Conservation (phyloP, 1,140 invertebrate species). For the Caenorhabditis latens region DNA sequence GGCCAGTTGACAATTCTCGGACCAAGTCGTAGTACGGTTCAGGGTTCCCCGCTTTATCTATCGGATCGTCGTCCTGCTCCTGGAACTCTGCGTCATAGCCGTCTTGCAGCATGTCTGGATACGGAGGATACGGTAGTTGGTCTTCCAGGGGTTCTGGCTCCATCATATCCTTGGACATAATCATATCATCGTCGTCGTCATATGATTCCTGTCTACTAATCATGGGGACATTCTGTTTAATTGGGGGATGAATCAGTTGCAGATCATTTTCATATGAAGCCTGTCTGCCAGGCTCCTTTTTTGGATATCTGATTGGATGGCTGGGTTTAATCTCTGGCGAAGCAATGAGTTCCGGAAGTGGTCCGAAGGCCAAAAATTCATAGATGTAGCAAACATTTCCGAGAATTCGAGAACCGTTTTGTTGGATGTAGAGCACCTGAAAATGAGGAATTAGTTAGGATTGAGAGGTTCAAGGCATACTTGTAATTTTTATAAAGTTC, state of each 20-base stretch:
- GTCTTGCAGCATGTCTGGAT: conserved; percentile 25
- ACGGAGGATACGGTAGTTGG: neutral
- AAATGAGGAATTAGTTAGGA: neutral
- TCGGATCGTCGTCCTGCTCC: conserved; percentile 41
- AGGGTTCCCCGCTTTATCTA: neutral
- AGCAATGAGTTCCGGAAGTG: neutral
- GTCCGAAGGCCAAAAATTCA: conserved; percentile 51
- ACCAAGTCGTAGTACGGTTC: conserved; percentile 13
- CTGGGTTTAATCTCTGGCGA: neutral
- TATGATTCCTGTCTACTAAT: neutral
- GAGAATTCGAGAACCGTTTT: neutral
- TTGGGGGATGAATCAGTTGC: too few relatives aligned
- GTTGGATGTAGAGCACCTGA: conserved; percentile 58
- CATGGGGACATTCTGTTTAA: too few relatives aligned
- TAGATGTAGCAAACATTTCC: conserved; percentile 59
- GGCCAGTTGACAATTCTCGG: conserved; percentile 34
- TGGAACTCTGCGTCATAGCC: conserved; percentile 56
- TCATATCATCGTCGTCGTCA: conserved; percentile 11
- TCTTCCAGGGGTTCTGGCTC: neutral
- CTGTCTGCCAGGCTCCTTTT: neutral
- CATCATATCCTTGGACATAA: neutral
- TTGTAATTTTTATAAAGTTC: too few relatives aligned
- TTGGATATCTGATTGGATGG: neutral
- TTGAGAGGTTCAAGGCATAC: too few relatives aligned
- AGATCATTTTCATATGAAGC: conserved; percentile 6